phyloP scores from a whole-genome alignment of 2,888 invertebrate genomes.

The Mesodorylaimus sp. region DNA sequence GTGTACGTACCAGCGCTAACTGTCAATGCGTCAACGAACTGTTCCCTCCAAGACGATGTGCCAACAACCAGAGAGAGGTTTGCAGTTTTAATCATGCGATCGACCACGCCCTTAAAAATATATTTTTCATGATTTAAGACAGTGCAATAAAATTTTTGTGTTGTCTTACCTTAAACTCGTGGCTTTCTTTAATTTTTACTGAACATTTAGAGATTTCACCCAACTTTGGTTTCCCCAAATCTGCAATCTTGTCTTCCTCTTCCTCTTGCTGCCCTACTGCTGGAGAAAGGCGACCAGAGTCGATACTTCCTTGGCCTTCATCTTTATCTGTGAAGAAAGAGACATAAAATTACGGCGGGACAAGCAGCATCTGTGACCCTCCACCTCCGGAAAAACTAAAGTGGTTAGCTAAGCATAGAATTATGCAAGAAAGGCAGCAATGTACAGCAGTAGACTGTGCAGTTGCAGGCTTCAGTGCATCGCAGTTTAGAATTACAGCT shows the following conservation, averaged over 20 bases:
- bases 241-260: constrained; percentile 33
- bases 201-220: constrained; percentile 69
- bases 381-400: too few species aligned
- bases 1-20: constrained; percentile 47
- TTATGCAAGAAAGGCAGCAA: too few species aligned
- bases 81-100: constrained; percentile 88
- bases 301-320: too few species aligned
- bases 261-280: too few species aligned
- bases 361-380: too few species aligned
- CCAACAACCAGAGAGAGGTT: constrained; percentile 74
- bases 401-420: too few species aligned
- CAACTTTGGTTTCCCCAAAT: constrained; percentile 67
- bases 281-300: too few species aligned
- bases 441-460: too few species aligned
- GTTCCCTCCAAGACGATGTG: constrained; percentile 97
- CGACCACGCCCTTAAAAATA: constrained; percentile 45
- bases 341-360: too few species aligned
- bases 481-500: too few species aligned
- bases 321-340: too few species aligned
- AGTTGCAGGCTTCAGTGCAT: too few species aligned
- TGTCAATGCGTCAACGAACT: constrained; percentile 86
- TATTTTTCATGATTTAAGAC: background rate
- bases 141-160: background rate
- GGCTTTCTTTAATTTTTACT: constrained; percentile 84
- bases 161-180: constrained; percentile 83